Base-by-base conservation (phyloP, 2,888 invertebrate genomes). In the Cordilura impudica region DNA sequence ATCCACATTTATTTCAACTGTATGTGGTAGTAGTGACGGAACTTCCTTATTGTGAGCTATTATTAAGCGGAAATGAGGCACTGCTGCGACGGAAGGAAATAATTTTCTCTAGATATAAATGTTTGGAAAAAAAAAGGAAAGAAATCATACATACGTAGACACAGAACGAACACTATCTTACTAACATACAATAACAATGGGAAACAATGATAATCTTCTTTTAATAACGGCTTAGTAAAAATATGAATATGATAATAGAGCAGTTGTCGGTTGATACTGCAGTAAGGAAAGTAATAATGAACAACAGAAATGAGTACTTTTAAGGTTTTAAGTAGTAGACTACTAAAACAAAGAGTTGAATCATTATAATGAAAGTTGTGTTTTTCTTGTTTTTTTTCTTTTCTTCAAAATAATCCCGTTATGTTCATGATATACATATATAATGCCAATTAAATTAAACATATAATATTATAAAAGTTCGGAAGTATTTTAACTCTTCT, bases 31-130 rank as follows among this genome's bases (percentile, higher is more conserved):
- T 49, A 49, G 29, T 54, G 29, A 23, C 47, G 72, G 67, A 77
- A 77, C 61, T 72, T 77, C 72, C 77, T 67, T 63, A 67, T 72
- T 72, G 71, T 72, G 26, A 23, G 45, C 72, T 67, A 72, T 72
- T 72, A 78, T 78, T 43, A 78, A 65, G 65, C 53, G 78, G 69
- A 78, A 78, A 78, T 77, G 72, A 77, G 67, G 43, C 67, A 69
- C 49, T 73, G 72, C 56, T 58, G 69, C 78, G 65, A 58, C 73
- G 78, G 78, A 78, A 78, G 78, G 78, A 78, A 73, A 73, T 60
- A 73, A 78, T 73, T 78, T 73, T 69, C 58, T 70, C 53, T 73
- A 63, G 71, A 69, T 58, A 53, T 65, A 65, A 70, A 69, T 65
- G 72, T 61, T 61, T 66, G 47, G 29, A 53, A 39, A 29, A 39